A percentile compares a stretch with the other conserved stretches of the same genome.
phyloP scores from a whole-genome alignment of 2,113 vertebrate genomes.

The human (Homo sapiens) region DNA sequence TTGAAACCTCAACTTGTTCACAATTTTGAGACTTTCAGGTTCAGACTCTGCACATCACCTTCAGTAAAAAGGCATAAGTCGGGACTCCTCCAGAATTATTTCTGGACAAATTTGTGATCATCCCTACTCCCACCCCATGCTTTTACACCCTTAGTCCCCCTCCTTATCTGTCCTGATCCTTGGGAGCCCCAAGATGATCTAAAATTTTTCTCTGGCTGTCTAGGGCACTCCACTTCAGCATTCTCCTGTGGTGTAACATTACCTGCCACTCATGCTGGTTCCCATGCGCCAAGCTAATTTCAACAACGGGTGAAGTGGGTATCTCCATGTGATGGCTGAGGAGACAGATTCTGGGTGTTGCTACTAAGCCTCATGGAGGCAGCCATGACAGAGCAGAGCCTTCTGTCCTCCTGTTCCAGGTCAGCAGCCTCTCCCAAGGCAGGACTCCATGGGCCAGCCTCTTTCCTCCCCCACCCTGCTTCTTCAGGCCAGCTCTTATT shows the following conservation, averaged over 20 bases:
- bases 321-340: not conserved
- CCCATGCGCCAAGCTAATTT: not conserved
- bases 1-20: not conserved
- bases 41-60: not conserved
- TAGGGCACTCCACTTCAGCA: not conserved
- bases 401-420: not conserved
- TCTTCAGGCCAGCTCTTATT: not conserved
- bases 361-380: accelerated
- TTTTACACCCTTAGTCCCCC: not conserved
- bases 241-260: not conserved
- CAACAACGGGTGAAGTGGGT: not conserved
- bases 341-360: not conserved
- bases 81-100: not conserved
- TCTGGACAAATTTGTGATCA: not conserved
- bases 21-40: constrained; percentile 1
- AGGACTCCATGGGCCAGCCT: no score
- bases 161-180: not conserved
- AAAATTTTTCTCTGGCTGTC: not conserved
- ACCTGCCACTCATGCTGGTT: not conserved
- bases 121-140: no score
- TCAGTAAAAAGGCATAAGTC: not conserved
- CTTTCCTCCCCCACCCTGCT: not conserved
- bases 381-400: not conserved
- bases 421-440: not conserved
- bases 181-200: not conserved